Conservation (phyloP, 64 coral and sea anemone genomes). For the Orbicella faveolata region DNA sequence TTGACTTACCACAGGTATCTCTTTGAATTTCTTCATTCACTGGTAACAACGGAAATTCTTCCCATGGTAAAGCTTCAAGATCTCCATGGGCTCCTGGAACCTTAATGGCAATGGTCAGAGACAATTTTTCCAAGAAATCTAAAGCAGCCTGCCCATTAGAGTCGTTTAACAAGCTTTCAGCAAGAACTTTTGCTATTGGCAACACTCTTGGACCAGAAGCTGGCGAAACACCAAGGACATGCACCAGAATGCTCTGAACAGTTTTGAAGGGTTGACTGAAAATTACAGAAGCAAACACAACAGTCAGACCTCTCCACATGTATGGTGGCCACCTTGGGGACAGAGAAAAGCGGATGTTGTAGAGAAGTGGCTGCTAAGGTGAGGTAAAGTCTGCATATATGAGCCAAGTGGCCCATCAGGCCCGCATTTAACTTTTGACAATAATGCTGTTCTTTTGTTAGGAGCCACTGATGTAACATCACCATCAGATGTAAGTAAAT, state of each 20-base stretch:
- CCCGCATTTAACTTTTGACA: too few relatives aligned
- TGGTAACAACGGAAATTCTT: conserved; percentile 47
- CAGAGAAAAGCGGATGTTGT: too few relatives aligned
- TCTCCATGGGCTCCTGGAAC: conserved; percentile 49
- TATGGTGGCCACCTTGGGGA: neutral
- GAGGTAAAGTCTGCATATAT: too few relatives aligned
- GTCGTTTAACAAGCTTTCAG: neutral
- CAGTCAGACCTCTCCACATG: too few relatives aligned
- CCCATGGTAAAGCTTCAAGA: conserved; percentile 56
- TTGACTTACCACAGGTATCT: neutral
- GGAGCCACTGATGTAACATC: too few relatives aligned
- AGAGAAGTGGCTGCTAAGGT: too few relatives aligned
- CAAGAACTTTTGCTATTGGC: conserved; percentile 15
- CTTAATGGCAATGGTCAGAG: conserved; percentile 25
- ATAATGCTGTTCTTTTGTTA: too few relatives aligned
- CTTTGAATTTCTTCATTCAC: conserved; percentile 40
- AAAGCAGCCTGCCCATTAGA: neutral
- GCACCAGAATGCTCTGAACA: conserved; percentile 34
- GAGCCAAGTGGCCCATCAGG: too few relatives aligned
- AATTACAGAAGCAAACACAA: neutral
- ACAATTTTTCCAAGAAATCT: conserved; percentile 42
- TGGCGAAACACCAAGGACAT: conserved; percentile 34
- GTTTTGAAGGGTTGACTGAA: neutral
- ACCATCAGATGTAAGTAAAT: too few relatives aligned
- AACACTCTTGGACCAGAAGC: conserved; percentile 37